Base-by-base conservation (phyloP, 2,113 vertebrate species). In the Ciconia maguari region DNA sequence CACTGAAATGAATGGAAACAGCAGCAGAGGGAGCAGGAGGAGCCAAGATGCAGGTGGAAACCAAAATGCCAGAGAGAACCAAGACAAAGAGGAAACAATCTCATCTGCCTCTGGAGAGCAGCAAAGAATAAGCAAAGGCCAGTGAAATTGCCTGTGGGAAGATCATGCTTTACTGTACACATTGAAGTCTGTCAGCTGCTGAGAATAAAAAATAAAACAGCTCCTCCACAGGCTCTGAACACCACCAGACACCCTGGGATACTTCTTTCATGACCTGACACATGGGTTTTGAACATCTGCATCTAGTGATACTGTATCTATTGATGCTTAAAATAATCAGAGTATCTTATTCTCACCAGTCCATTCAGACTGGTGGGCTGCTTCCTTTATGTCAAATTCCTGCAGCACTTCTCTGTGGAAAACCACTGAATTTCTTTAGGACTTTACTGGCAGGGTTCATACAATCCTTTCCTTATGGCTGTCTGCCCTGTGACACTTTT, bases 121-220 rank as follows among this genome's bases (percentile, higher is more conserved):
- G 72, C 60, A 92, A 68, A 86, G 68, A 95, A 77, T 74, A 95
- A 92, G 65, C 36, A 57, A 87, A 83, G 58, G 41, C 49, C 25
- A 49, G 30, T 32, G 66, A 83, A 91, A 91, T 19, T 44, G 61
- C 78, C 78, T 5, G 1, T 69, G 41, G 84, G 61, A 91, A 85
- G 61, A 69, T 27, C 49, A 29, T 15, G 17, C 49, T 65, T 83
- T 52, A 61, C 70, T 38, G 25, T 18, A 76, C 2, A 14, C 74
- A 69, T 0, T 82, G 61, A 93, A 76, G 17, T 62, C 41, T 88
- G 93, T 60, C 74, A 88, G 78, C 25, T 77, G 41, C 84, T 62
- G 32, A 74, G 34, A 93, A 62, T 29, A 52, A 92, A 91, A 83
- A 84, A 78, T n/a, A 79, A 82, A 85, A 27, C 44, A 38, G 18